These are phyloP conservation scores for Drosophila dives DNA, from an alignment of 2,888 invertebrate species.

Conservation along the genomic window DNA sequence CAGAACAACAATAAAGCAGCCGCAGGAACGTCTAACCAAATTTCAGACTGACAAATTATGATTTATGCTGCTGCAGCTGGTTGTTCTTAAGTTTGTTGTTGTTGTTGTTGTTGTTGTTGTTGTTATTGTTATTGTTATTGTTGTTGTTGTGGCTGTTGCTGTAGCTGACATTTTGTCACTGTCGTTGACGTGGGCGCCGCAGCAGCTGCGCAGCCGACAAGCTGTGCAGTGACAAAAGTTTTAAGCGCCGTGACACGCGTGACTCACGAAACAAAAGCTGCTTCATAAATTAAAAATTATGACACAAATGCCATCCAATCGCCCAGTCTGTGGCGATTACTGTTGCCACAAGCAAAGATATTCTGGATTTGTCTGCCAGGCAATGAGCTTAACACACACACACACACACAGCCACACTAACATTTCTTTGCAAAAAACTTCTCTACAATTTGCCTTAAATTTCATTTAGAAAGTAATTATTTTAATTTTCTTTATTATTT, in stretches of 20 bases:
- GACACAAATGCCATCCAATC: constrained; percentile 9
- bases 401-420: too few species aligned
- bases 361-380: background rate
- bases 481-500: too few species aligned
- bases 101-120: constrained; percentile 14
- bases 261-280: constrained; percentile 23
- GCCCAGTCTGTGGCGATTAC: background rate
- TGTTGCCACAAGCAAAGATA: background rate
- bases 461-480: too few species aligned
- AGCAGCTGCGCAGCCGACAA: constrained; percentile 23
- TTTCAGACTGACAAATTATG: constrained; percentile 75
- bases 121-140: constrained; percentile 8
- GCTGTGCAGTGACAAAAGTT: constrained; percentile 31
- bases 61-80: constrained; percentile 67
- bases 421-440: too few species aligned
- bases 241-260: constrained; percentile 36
- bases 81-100: constrained; percentile 24
- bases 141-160: constrained; percentile 3
- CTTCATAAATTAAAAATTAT: constrained; percentile 29
- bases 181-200: constrained; percentile 44
- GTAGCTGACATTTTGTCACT: constrained; percentile 56
- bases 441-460: too few species aligned
- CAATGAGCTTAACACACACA: background rate
- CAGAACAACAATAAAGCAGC: constrained; percentile 22
- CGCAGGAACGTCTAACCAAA: constrained; percentile 60